A percentile compares a stretch with the other conserved stretches of the same genome.
phyloP scores from a whole-genome alignment of 2,797 vertebrate species.

The Neosilurus mollespiculum region DNA sequence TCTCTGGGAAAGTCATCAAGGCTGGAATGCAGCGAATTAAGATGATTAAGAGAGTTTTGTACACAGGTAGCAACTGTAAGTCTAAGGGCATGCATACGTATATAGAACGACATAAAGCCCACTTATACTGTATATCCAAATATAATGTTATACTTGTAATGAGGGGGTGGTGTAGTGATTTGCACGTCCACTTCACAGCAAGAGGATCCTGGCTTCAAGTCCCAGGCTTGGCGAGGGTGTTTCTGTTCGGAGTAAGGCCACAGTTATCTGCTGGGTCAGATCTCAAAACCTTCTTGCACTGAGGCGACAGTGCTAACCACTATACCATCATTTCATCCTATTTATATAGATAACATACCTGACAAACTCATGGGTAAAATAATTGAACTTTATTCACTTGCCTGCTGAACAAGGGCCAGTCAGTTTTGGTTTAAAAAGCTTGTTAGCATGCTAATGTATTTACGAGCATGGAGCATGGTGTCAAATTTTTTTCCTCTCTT shows the following conservation, averaged over 20 bases:
- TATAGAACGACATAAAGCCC: background rate
- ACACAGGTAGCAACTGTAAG: slow-evolving; percentile 16
- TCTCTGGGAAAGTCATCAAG: slow-evolving; percentile 72
- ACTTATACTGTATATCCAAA: background rate
- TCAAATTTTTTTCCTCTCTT: no score
- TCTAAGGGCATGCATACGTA: background rate
- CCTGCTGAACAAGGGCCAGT: background rate
- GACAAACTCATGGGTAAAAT: background rate
- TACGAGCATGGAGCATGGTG: background rate
- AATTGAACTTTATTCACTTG: background rate
- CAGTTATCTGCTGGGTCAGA: no score
- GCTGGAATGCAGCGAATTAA: slow-evolving; percentile 58
- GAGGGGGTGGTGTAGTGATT: background rate
- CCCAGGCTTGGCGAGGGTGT: no score
- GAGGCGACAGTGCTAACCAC: no score
- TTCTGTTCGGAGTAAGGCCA: no score
- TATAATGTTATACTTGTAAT: background rate
- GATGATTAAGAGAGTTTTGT: slow-evolving; percentile 19
- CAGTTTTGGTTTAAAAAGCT: no score
- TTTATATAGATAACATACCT: background rate
- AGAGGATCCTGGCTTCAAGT: no score
- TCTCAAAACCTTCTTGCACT: no score
- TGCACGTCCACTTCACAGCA: no score
- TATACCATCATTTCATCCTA: no score
- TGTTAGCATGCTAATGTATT: no score